Conservation (phyloP, 2,113 vertebrate species). For the Poecile atricapillus region DNA sequence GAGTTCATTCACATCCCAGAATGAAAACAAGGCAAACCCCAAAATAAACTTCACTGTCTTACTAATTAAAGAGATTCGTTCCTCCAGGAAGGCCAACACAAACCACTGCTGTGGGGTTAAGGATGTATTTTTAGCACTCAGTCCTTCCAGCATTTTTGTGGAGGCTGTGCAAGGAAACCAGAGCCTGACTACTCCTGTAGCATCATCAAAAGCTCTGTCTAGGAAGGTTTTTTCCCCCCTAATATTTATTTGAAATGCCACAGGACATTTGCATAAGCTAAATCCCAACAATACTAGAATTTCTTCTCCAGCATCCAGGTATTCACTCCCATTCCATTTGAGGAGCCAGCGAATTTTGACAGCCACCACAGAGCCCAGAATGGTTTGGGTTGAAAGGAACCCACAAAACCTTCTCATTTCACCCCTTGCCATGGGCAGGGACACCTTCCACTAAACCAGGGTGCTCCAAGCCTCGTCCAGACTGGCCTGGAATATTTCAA, state of each 20-base stretch:
- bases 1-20: constrained; percentile 31
- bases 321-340: not conserved
- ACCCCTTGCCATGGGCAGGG: not conserved
- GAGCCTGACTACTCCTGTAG: rapidly evolving
- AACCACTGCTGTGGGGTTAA: not conserved
- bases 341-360: not conserved
- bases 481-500: not conserved
- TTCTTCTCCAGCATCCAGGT: not conserved
- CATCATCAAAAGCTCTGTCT: not conserved
- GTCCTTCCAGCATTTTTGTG: not conserved
- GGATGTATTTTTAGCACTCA: not conserved
- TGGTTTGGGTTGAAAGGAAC: not conserved
- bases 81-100: constrained; percentile 4
- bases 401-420: not conserved
- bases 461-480: rapidly evolving
- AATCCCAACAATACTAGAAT: not conserved
- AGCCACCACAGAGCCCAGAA: not conserved
- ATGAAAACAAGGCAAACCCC: constrained; percentile 14
- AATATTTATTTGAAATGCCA: not conserved
- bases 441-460: not conserved
- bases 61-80: constrained; percentile 29
- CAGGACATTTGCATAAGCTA: not conserved
- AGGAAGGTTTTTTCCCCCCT: not conserved
- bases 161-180: not conserved
- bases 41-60: constrained; percentile 12